These are phyloP conservation scores for Oscheius sp. DNA, from an alignment of 1,140 invertebrate genomes.

Conservation along the genomic window DNA sequence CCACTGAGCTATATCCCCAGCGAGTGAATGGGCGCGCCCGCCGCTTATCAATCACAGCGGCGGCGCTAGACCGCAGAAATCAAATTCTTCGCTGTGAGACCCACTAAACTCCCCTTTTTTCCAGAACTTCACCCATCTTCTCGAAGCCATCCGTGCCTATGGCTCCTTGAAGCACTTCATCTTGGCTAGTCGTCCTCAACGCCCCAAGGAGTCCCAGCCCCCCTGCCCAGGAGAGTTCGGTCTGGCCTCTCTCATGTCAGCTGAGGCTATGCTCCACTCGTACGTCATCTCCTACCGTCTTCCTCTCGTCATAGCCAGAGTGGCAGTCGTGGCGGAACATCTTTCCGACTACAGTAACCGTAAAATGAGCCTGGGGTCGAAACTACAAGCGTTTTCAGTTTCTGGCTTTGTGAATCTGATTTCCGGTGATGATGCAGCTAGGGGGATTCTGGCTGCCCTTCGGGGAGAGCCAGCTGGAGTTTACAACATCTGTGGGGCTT, in stretches of 20 bases:
- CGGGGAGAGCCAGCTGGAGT: background rate
- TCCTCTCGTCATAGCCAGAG: conserved; percentile 12
- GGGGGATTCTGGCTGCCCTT: background rate
- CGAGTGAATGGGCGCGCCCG: too few species aligned
- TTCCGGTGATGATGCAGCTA: background rate
- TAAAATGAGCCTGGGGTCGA: background rate
- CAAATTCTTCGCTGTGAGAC: too few species aligned
- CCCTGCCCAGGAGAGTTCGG: conserved; percentile 3
- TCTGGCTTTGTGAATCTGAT: background rate
- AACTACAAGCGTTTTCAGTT: background rate
- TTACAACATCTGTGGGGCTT: background rate
- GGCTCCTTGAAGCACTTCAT: conserved; percentile 8
- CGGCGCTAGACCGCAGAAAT: too few species aligned
- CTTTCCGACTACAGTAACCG: background rate
- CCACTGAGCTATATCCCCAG: conserved; percentile 16
- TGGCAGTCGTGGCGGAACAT: conserved; percentile 12
- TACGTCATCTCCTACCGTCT: conserved; percentile 34
- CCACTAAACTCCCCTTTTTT: too few species aligned
- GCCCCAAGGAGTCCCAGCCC: conserved; percentile 9
- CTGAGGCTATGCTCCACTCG: conserved; percentile 34
- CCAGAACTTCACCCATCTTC: conserved; percentile 25
- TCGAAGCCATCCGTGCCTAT: conserved; percentile 17
- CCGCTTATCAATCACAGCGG: too few species aligned
- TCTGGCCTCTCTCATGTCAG: conserved; percentile 15
- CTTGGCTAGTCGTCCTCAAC: conserved; percentile 10